Evolutionary conservation across 2,113 vertebrate genomes (phyloP).

Genomic region (Globicephala melas): DNA sequence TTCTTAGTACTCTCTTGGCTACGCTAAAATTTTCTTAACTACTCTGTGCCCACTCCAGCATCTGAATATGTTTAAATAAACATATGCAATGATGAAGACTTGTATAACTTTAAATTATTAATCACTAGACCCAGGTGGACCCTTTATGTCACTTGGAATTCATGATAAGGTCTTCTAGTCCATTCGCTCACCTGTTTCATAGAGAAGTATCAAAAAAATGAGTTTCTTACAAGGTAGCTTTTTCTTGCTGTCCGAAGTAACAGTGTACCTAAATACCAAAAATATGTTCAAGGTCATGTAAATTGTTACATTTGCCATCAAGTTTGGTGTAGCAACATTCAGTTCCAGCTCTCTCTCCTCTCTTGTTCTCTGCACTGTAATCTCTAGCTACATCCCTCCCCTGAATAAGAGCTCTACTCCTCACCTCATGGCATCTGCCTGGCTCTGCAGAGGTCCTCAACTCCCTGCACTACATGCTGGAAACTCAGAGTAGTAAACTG

Average conservation of each 20-base stretch:
- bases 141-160: neutral
- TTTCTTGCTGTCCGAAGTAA: neutral
- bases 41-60: neutral
- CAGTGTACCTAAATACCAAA: neutral
- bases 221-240: neutral
- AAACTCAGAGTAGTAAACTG: neutral
- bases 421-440: neutral
- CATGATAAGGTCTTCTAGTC: neutral
- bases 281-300: neutral
- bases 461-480: accelerated
- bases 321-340: neutral
- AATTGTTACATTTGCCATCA: neutral
- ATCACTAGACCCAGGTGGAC: neutral
- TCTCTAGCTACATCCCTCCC: neutral
- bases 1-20: neutral
- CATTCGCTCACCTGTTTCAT: neutral
- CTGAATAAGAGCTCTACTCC: neutral
- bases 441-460: neutral
- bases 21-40: neutral
- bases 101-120: neutral
- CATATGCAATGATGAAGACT: neutral
- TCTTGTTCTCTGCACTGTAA: neutral
- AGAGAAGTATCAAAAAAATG: neutral
- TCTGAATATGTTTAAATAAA: neutral
- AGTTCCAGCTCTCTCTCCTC: neutral